These are phyloP conservation scores for Otus sunia DNA, from an alignment of 2,113 vertebrate species.

Conservation along the genomic window DNA sequence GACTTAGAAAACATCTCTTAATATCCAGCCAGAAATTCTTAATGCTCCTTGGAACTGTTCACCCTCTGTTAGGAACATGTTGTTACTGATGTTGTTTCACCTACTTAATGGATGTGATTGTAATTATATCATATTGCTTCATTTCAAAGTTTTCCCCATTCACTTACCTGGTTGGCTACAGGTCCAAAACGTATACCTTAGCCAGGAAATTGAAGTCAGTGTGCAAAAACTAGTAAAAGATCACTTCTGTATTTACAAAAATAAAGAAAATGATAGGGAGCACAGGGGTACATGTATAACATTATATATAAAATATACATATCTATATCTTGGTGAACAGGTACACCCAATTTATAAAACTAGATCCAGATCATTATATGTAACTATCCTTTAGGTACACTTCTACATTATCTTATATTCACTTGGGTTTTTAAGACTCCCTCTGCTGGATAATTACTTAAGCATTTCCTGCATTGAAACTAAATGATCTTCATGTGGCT, in stretches of 20 bases:
- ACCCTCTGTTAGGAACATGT: conserved; percentile 4
- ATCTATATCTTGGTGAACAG: background rate
- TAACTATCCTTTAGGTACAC: background rate
- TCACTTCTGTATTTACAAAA: background rate
- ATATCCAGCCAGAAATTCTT: conserved; percentile 44
- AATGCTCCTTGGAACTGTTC: conserved; percentile 20
- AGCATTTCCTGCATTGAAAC: background rate
- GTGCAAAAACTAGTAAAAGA: background rate
- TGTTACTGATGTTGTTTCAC: conserved; percentile 33
- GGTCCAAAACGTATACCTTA: background rate
- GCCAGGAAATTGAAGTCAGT: background rate
- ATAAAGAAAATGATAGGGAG: background rate
- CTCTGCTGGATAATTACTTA: background rate
- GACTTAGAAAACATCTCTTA: conserved; percentile 27
- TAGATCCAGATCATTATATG: background rate
- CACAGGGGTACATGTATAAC: background rate
- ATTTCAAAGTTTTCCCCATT: background rate
- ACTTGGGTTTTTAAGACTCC: background rate
- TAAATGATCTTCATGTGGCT: background rate
- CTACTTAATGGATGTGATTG: background rate
- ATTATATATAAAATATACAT: background rate
- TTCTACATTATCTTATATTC: background rate
- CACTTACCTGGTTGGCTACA: background rate
- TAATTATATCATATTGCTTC: background rate
- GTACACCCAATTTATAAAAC: background rate